These are phyloP conservation scores for Oxygymnocypris stewartii DNA, from an alignment of 2,113 vertebrate genomes.

Conservation along the genomic window DNA sequence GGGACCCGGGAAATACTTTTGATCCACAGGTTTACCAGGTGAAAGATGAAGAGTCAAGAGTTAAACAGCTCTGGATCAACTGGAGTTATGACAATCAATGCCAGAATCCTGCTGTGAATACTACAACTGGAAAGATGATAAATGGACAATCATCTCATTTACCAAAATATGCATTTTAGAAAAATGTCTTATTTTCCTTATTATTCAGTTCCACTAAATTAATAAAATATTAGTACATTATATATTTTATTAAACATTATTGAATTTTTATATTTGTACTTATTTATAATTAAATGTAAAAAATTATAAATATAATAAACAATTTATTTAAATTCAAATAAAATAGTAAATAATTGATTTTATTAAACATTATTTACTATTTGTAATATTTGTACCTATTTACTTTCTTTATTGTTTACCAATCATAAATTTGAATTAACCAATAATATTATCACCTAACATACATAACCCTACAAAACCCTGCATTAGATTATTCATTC, in stretches of 20 bases:
- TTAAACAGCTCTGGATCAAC: conserved; percentile 23
- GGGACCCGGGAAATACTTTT: conserved; percentile 20
- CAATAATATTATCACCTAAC: background rate
- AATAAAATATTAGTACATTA: background rate
- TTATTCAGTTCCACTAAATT: background rate
- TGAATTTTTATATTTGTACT: background rate
- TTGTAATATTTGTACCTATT: background rate
- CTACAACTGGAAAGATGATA: background rate
- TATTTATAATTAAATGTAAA: background rate
- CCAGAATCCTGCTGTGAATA: conserved; percentile 11
- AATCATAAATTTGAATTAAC: background rate
- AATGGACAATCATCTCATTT: background rate
- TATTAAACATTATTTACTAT: background rate
- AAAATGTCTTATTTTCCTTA: background rate
- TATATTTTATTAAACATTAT: background rate
- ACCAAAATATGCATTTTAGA: background rate
- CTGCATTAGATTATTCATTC: background rate
- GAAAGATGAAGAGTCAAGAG: conserved; percentile 25
- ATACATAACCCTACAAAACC: background rate
- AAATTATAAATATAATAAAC: no score
- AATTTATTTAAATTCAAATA: background rate
- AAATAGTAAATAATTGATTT: background rate
- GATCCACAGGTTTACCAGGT: conserved; percentile 1
- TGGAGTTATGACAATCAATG: conserved; percentile 19
- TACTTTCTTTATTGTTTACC: background rate